phyloP scores from a whole-genome alignment of 2,797 vertebrate genomes.

The Mus caroli region DNA sequence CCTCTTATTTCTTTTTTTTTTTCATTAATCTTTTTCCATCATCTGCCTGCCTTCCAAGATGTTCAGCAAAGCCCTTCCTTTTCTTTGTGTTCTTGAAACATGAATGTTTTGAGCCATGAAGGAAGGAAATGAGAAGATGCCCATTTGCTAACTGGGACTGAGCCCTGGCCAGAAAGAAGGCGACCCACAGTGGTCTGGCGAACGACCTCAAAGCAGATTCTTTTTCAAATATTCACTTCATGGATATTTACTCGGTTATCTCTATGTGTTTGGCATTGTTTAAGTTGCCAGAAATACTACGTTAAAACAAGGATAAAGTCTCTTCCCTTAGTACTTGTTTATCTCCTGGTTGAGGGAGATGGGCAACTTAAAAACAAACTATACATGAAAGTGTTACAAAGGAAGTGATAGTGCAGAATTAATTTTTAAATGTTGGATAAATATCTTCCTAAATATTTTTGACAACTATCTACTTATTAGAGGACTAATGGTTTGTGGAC shows the following conservation, averaged over 20 bases:
- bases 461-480: not conserved
- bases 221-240: slow-evolving; percentile 38
- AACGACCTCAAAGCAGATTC: slow-evolving; percentile 31
- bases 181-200: not conserved
- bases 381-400: not conserved
- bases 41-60: not conserved
- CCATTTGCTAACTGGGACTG: not conserved
- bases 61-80: not conserved
- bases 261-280: slow-evolving; percentile 32
- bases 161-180: not conserved
- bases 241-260: slow-evolving; percentile 52
- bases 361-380: not conserved
- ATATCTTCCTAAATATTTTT: slow-evolving; percentile 50
- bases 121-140: not conserved
- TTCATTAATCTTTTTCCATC: not conserved
- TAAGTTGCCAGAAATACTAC: slow-evolving; percentile 39
- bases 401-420: slow-evolving; percentile 19
- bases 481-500: slow-evolving; percentile 10
- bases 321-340: slow-evolving; percentile 40
- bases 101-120: not conserved
- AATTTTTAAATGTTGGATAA: slow-evolving; percentile 46
- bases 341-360: not conserved
- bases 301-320: slow-evolving; percentile 10
- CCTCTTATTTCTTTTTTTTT: not conserved
- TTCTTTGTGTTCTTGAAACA: not conserved